Evolutionary conservation across 2,888 invertebrate species (phyloP), one percentile per base, ranked within the genome.

Genomic region (Acheta domesticus): DNA sequence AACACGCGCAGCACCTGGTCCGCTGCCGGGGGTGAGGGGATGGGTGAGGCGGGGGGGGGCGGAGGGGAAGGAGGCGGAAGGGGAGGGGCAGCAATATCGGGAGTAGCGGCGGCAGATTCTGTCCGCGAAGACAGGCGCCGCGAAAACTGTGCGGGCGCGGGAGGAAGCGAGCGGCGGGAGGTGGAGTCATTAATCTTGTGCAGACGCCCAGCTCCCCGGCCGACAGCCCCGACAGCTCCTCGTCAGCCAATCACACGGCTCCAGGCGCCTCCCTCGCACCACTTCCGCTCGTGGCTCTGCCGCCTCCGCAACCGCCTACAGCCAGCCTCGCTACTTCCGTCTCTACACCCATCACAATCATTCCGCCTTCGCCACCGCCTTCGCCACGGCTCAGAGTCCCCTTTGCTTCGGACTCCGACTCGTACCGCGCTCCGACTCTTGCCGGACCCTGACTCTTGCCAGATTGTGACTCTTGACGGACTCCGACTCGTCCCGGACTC

Each of bases 201-300:
- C 62, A 62, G 62, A 62, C 62, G 62, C 62, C 62, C 14, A 16
- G 16, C 62, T n/a, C n/a, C n/a, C 62, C 16, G n/a, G 62, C 62
- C 62, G 62, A 62, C 62, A 62, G 62, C 62, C 62, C 14, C 16
- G 62, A 62, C 62, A 62, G 62, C 62, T 19, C 62, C 62, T 62
- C 62, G 62, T 62, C 62, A 62, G 62, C 62, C 62, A 62, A 62
- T 62, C 62, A 62, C 62, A 62, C 62, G 62, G 62, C 62, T 62
- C 62, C n/a, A 62, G 62, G 62, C 62, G 62, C n/a, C n/a, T 62
- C n/a, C 62, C 62, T 16, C 36, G 36, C 36, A 36, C 4, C 62
- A 12, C 62, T 62, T 14, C n/a, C 62, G 62, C 62, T 62, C 62
- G 1, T n/a, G n/a, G 5, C 36, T 36, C 36, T 5, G 36, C 36